Percentiles rank a stretch among this genome's conserved stretches.
phyloP scores from a whole-genome alignment of 2,113 vertebrate species.

The Machaerirhynchus nigripectus region DNA sequence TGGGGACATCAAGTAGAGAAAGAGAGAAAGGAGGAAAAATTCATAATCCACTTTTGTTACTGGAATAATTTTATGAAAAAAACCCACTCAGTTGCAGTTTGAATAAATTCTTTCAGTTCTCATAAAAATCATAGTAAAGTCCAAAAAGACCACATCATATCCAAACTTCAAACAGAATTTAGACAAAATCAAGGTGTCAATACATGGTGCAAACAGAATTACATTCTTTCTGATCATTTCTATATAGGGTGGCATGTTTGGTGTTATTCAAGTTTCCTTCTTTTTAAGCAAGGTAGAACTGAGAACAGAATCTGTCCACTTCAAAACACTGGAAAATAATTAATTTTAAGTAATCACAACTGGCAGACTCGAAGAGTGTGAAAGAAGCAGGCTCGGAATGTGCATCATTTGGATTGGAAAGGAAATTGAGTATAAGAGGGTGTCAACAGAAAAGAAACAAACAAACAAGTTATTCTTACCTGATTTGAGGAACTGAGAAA shows the following conservation, averaged over 20 bases:
- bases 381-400: background rate
- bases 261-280: background rate
- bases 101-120: background rate
- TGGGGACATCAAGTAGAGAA: background rate
- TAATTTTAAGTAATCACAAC: background rate
- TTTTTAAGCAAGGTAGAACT: background rate
- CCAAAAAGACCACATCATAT: background rate
- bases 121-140: background rate
- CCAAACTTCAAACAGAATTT: background rate
- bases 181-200: background rate
- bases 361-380: background rate
- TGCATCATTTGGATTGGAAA: background rate
- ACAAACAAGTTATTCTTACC: background rate
- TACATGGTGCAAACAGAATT: background rate
- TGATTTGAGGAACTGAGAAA: background rate
- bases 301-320: background rate
- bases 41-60: background rate
- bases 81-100: background rate
- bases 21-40: background rate
- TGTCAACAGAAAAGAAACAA: background rate
- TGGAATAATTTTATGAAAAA: background rate
- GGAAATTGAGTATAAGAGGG: background rate
- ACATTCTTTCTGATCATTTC: background rate
- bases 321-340: background rate
- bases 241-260: fast-evolving